A percentile compares a stretch with the other conserved stretches of the same genome.
phyloP scores from a whole-genome alignment of 2,797 vertebrate genomes.

The Atherinosoma microstoma region DNA sequence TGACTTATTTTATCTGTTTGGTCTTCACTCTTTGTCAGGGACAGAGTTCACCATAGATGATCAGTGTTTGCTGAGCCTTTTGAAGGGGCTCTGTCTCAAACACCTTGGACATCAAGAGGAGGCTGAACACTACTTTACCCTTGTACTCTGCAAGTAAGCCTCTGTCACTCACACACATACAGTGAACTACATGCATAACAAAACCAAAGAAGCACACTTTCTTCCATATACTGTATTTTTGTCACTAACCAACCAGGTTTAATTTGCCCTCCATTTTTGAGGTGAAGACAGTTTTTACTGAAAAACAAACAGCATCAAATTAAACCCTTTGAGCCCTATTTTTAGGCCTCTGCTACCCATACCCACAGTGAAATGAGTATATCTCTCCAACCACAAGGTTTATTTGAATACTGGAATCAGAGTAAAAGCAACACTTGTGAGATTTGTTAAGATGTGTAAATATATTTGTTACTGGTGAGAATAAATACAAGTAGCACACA shows the following conservation, averaged over 20 bases:
- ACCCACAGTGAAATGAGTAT: not conserved
- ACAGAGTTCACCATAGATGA: slow-evolving; percentile 91
- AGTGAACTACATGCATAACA: not conserved
- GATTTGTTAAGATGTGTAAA: not conserved
- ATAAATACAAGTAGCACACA: not conserved
- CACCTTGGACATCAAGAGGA: slow-evolving; percentile 90
- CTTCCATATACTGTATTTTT: slow-evolving; percentile 1
- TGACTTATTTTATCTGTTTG: slow-evolving; percentile 7
- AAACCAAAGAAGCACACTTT: not conserved
- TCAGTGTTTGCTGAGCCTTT: slow-evolving; percentile 91
- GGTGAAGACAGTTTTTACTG: not conserved
- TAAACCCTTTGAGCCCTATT: not conserved
- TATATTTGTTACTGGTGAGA: not conserved
- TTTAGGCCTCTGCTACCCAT: not conserved
- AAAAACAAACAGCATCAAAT: not conserved
- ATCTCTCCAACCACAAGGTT: not conserved
- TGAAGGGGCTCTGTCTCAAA: slow-evolving; percentile 96
- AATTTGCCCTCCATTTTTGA: not conserved
- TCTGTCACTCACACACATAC: slow-evolving; percentile 1
- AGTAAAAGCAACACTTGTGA: not conserved
- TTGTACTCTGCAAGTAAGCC: slow-evolving; percentile 88
- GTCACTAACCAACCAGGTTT: not conserved
- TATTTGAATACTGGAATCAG: not conserved
- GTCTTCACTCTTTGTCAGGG: slow-evolving; percentile 75
- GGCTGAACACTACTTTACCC: slow-evolving; percentile 94